These are phyloP conservation scores for Mimumesa dahlbomi DNA, from an alignment of 2,888 invertebrate species.

Conservation along the genomic window DNA sequence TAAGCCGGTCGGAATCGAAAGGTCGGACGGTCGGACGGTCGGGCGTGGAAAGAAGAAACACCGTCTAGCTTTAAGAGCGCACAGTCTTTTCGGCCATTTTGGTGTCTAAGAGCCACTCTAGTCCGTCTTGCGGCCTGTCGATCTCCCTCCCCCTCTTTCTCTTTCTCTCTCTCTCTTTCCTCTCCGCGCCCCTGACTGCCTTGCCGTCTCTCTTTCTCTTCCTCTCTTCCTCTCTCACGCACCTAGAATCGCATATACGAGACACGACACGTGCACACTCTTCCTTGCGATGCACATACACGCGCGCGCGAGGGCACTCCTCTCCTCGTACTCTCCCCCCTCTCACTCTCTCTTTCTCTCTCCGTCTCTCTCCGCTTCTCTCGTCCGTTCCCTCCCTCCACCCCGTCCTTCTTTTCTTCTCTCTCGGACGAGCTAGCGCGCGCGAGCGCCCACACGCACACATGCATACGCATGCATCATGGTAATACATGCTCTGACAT, in stretches of 20 bases:
- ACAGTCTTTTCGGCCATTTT: constrained; percentile 71
- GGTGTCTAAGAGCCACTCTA: constrained; percentile 67
- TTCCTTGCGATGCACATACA: constrained; percentile 46
- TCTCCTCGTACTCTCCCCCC: background rate
- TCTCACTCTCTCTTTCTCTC: constrained; percentile 30
- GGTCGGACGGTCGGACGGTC: no score
- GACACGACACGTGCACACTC: constrained; percentile 65
- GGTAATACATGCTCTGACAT: background rate
- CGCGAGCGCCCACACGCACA: constrained; percentile 14
- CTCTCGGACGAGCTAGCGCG: constrained; percentile 32
- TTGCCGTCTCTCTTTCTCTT: constrained; percentile 24
- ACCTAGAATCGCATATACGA: constrained; percentile 58
- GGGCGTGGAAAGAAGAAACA: constrained; percentile 3
- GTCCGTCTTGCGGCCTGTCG: constrained; percentile 56
- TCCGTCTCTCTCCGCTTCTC: constrained; percentile 26
- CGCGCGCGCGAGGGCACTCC: constrained; percentile 47
- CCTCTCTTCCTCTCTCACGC: constrained; percentile 35
- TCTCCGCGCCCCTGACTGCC: constrained; percentile 27
- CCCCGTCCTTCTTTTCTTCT: background rate
- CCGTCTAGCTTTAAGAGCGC: constrained; percentile 30
- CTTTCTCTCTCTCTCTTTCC: constrained; percentile 45
- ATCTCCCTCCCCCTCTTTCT: constrained; percentile 53
- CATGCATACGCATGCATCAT: constrained; percentile 27
- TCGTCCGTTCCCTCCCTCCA: constrained; percentile 26
- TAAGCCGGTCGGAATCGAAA: background rate